Base-by-base conservation (phyloP, 2,113 vertebrate species). In the Genyomyrus donnyi region DNA sequence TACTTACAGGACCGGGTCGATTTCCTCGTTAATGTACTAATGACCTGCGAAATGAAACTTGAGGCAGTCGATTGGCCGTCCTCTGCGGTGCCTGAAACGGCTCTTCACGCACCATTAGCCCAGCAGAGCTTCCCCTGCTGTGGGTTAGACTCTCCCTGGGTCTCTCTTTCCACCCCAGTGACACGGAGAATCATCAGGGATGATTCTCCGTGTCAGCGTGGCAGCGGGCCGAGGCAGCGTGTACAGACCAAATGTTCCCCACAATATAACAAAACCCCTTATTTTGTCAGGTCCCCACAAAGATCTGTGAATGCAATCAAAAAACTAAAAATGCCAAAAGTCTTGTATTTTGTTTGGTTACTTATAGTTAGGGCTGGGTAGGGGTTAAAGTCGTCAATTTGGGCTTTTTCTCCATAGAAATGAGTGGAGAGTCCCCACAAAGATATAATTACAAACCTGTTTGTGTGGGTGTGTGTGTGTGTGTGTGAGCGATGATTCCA, bases 1-100 rank as follows among this genome's bases (percentile, higher is more conserved):
- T 97, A 97, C 96, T 96, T 96, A 97, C 96, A 95, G 95, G 96
- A 96, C 95, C 95, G 96, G 96, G 95, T 96, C 95, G 94, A 96
- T 97, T 96, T 96, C 96, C 95, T 96, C 96, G 95, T 96, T 97
- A 97, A 96, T 96, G 96, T 96, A 96, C 95, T 96, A 97, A 97
- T 97, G 96, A 97, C 96, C 96, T 97, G 96, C 95, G 95, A 96
- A 97, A 97, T 96, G 96, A 97, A 97, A 97, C 95, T 95, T 96
- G 96, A 95, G 95, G 92, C 91, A 96, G 95, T 96, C 96, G 96
- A 96, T 96, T 96, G 96, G 95, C 96, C 96, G 95, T 96, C 95
- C 95, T 96, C 96, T 94, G 96, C 96, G 95, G 95, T 94, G 95
- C 93, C 95, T 95, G 87, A 96, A 96, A 95, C 95, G 95, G 94